These are phyloP conservation scores for Agrochola lychnidis DNA, from an alignment of 2,888 invertebrate species.

Conservation along the genomic window DNA sequence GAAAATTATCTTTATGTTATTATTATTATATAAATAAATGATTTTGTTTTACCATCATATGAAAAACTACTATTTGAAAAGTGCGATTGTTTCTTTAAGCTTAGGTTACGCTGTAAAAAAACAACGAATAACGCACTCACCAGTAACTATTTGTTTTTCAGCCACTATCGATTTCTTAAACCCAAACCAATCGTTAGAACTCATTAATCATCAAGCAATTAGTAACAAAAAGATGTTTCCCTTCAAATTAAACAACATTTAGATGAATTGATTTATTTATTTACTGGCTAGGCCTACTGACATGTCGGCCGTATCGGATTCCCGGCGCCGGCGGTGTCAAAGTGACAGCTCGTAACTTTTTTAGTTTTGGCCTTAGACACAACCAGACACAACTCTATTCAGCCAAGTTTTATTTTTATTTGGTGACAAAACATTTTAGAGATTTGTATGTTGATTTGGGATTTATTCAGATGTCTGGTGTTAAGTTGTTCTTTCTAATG, in stretches of 20 bases:
- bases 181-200: slow-evolving; percentile 31
- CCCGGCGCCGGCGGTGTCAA: slow-evolving; percentile 85
- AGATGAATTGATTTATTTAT: slow-evolving; percentile 69
- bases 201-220: slow-evolving; percentile 61
- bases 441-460: slow-evolving; percentile 73
- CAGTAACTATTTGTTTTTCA: slow-evolving; percentile 40
- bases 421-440: slow-evolving; percentile 79
- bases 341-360: slow-evolving; percentile 83
- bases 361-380: slow-evolving; percentile 76
- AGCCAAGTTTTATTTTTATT: slow-evolving; percentile 78
- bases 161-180: slow-evolving; percentile 40
- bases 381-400: slow-evolving; percentile 76
- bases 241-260: slow-evolving; percentile 58
- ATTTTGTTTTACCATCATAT: neutral
- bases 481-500: slow-evolving; percentile 63
- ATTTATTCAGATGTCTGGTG: slow-evolving; percentile 69
- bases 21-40: too few relatives aligned
- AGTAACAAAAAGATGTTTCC: slow-evolving; percentile 56
- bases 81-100: neutral
- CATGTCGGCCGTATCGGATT: slow-evolving; percentile 77
- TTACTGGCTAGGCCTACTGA: slow-evolving; percentile 84
- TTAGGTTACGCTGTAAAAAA: slow-evolving; percentile 2
- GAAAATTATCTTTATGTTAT: neutral
- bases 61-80: neutral
- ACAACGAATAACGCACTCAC: slow-evolving; percentile 5